Base-by-base conservation (phyloP, 2,113 vertebrate genomes). In the Recurvirostra avosetta region DNA sequence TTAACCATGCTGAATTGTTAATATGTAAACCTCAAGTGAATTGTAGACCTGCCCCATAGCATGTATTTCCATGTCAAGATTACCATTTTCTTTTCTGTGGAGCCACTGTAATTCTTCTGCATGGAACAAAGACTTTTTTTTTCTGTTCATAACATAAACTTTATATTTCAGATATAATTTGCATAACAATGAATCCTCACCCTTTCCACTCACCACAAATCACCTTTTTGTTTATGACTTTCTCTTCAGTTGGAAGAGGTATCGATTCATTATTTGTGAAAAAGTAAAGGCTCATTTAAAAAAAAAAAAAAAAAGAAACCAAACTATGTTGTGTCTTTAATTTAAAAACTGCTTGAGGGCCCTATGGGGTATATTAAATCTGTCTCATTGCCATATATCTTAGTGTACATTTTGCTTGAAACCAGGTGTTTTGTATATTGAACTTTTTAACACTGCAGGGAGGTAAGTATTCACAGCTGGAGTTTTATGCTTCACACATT, bases 391-490 rank as follows among this genome's bases (percentile, higher is more conserved):
- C 97, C 86, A 90, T 98, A 98, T 98, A 98, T 98, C 98, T 98
- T 98, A 97, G 97, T 96, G 96, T 97, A 97, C 97, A 92, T 98
- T 98, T 98, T 98, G 96, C 98, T 98, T 98, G 97, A 98, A 98
- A 98, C 98, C 98, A 98, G 98, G 98, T 98, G 98, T 98, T 98
- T 98, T 97, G 98, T 98, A 98, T 98, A 98, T 98, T 98, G 98
- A 98, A 98, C 97, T 98, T 98, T 98, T 98, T 98, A 98, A 98
- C 98, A 98, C 98, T 96, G 97, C 98, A 89, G 98, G 98, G 98
- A 98, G 97, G 98, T 98, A 98, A 98, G 98, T 98, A 98, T 98
- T 98, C 98, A 98, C 98, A 98, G 98, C 98, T 98, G 98, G 98
- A 98, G 97, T 98, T 98, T 98, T 98, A 98, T 98, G 98, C 98